Conservation (phyloP, 2,888 invertebrate genomes). For the Stramonita haemastoma region DNA sequence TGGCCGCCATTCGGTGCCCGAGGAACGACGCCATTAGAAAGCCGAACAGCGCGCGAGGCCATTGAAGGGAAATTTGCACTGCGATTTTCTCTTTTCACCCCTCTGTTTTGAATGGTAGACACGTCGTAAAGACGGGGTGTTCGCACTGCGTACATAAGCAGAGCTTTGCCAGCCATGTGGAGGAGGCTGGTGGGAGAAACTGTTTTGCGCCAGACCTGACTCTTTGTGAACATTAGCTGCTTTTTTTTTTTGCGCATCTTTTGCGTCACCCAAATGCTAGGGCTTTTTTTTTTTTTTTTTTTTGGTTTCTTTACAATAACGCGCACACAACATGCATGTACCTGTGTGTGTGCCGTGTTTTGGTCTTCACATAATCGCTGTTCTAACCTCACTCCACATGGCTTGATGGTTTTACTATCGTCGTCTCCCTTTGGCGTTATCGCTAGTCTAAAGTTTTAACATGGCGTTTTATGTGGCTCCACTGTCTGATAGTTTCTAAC, state of each 20-base stretch:
- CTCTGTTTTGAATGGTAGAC: conserved; percentile 33
- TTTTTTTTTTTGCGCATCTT: neutral
- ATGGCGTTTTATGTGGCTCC: too few species aligned
- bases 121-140: conserved; percentile 32
- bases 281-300: neutral
- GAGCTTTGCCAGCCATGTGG: neutral
- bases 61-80: neutral
- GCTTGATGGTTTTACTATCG: too few species aligned
- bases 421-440: too few species aligned
- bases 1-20: neutral
- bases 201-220: neutral
- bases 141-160: conserved; percentile 35
- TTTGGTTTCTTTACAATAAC: neutral
- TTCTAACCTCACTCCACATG: too few species aligned
- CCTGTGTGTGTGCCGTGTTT: too few species aligned
- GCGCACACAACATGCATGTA: too few species aligned
- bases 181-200: neutral
- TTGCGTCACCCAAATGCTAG: neutral
- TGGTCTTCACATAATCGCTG: too few species aligned
- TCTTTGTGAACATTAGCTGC: neutral
- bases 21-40: neutral
- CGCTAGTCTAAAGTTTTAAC: too few species aligned
- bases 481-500: too few species aligned
- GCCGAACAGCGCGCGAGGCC: neutral
- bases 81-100: neutral